These are phyloP conservation scores for Phodopus roborovskii DNA, from an alignment of 2,113 vertebrate genomes.

Conservation along the genomic window DNA sequence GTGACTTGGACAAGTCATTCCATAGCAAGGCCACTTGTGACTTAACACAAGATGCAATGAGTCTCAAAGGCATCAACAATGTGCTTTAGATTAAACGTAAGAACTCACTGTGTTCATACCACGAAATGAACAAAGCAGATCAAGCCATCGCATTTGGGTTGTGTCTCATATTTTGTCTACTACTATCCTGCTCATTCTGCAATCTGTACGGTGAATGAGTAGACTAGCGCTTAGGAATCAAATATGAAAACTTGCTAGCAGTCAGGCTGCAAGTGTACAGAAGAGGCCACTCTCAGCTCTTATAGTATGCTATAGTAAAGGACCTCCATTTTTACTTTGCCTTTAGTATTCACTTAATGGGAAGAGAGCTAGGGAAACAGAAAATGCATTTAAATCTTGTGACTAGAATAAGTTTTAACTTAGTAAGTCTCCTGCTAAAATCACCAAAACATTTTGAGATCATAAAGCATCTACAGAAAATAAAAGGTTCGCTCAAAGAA, in stretches of 20 bases:
- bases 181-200: background rate
- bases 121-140: background rate
- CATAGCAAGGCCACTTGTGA: background rate
- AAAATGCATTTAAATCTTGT: conserved; percentile 1
- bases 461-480: conserved; percentile 23
- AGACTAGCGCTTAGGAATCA: background rate
- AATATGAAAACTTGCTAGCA: background rate
- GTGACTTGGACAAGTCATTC: background rate
- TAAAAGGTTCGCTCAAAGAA: conserved; percentile 44
- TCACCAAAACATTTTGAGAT: conserved; percentile 30
- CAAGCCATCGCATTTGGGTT: background rate
- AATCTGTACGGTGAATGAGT: background rate
- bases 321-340: conserved; percentile 23
- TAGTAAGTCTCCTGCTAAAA: conserved; percentile 14
- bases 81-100: background rate
- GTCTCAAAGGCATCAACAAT: background rate
- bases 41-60: background rate
- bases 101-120: background rate
- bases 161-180: background rate
- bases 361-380: background rate
- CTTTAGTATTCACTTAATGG: conserved; percentile 23
- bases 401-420: conserved; percentile 21
- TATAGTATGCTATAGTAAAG: background rate
- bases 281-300: background rate
- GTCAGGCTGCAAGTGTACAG: background rate